Base-by-base conservation (phyloP, 1,140 invertebrate species). In the Calephelis nemesis region DNA sequence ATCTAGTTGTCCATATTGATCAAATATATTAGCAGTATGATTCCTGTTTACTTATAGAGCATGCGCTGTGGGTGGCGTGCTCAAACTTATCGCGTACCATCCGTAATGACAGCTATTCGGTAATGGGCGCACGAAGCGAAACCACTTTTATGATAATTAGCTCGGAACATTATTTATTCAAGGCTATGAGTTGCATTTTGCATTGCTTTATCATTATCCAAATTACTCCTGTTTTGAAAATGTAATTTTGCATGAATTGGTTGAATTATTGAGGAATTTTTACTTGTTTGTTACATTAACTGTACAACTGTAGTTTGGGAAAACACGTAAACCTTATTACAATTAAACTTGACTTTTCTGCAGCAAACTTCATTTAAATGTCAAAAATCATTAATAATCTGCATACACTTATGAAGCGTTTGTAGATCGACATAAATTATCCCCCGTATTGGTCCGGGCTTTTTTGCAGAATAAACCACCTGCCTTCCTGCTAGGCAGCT, bases 61-160 rank as follows among this genome's bases (percentile, higher is more conserved):
- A 11, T 64, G 64, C 84, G 68, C 77, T 67, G 84, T 89, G 87
- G 85, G 86, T 87, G 87, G 87, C 75, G 75, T 72, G 72, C 78
- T 83, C 74, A 77, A 71, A 72, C 63, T 47, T 84, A 85, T 85
- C 83, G 74, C 68, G 76, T 69, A 71, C 72, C 70, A 64, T 72
- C 76, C 76, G 81, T 89, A 89, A 89, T 84, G 87, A 87, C 84
- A 83, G 81, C 81, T 84, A 85, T 88, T 87, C 78, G 79, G 85
- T 86, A 89, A 87, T 86, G 81, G 81, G 71, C 78, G 68, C 78
- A 74, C 75, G 82, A 78, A 79, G 75, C 75, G 70, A 79, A 81
- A 77, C 76, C 78, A 81, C 80, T 83, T 87, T 87, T 86, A 90
- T 87, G 85, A 87, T 90, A 90, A 90, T 90, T 90, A 90, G 85